A percentile compares a stretch with the other conserved stretches of the same genome.
Conservation (phyloP, 2,113 vertebrate species). For the Halichoeres trimaculatus region DNA sequence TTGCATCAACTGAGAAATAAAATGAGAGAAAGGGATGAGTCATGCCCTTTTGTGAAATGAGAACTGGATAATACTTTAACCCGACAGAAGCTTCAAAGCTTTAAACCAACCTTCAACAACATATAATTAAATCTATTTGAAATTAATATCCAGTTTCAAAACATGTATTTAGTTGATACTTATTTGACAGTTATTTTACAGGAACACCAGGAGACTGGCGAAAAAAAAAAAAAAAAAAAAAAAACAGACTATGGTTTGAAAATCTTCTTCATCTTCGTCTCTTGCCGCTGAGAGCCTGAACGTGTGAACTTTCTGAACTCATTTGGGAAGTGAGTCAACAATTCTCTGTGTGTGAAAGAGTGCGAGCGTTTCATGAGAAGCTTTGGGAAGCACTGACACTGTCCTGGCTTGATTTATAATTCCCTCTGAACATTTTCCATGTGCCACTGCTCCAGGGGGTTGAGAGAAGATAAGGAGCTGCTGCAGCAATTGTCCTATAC, state of each 20-base stretch:
- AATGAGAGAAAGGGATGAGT: too few relatives aligned
- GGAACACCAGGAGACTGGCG: background rate
- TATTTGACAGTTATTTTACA: background rate
- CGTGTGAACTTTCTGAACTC: constrained; percentile 26
- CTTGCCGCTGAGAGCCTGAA: constrained; percentile 4
- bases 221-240: background rate
- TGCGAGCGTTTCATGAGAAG: constrained; percentile 36
- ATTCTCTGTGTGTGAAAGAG: background rate
- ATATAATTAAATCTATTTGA: background rate
- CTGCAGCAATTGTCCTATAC: constrained; percentile 31
- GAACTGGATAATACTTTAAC: too few relatives aligned
- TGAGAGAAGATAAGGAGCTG: constrained; percentile 17
- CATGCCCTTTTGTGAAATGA: background rate
- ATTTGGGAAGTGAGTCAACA: constrained; percentile 4
- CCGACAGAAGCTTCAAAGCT: background rate
- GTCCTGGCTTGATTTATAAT: constrained; percentile 55
- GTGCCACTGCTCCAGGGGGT: constrained; percentile 35
- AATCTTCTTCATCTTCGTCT: constrained; percentile 31
- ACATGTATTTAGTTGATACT: background rate
- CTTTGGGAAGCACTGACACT: constrained; percentile 40
- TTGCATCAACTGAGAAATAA: too few relatives aligned
- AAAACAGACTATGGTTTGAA: background rate
- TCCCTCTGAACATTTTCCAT: constrained; percentile 55
- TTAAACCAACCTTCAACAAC: background rate
- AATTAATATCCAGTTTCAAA: background rate